Evolutionary conservation across 2,113 vertebrate genomes (phyloP).

Genomic region (Archilochus colubris): DNA sequence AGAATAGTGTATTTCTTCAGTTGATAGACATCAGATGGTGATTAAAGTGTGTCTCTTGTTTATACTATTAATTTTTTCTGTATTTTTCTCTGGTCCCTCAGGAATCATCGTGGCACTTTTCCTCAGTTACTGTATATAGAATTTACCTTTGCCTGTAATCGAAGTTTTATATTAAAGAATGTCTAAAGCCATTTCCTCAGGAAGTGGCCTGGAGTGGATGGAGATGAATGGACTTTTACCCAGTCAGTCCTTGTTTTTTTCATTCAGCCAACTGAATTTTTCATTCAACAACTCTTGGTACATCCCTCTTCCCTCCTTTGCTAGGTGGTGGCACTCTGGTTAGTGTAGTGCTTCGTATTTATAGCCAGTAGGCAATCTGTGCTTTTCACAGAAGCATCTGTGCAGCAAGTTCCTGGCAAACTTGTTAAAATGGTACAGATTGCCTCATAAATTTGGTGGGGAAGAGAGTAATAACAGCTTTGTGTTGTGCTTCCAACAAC

Average conservation of each 20-base stretch:
- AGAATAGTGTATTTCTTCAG: not conserved
- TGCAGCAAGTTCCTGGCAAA: not conserved
- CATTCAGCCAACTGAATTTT: not conserved
- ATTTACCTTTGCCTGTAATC: not conserved
- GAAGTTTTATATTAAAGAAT: not conserved
- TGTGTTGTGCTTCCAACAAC: not conserved
- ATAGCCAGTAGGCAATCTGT: not conserved
- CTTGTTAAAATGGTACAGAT: not conserved
- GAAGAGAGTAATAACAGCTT: not conserved
- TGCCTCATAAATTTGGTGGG: not conserved
- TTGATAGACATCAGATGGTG: slow-evolving; percentile 35
- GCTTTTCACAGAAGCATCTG: not conserved
- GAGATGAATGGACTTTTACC: not conserved
- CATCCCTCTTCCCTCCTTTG: not conserved
- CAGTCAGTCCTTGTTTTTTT: not conserved
- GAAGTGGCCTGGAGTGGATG: not conserved
- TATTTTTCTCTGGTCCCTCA: not conserved
- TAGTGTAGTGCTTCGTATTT: not conserved
- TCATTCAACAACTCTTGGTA: not conserved
- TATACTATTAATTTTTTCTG: not conserved
- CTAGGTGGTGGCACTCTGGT: not conserved
- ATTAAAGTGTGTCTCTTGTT: slow-evolving; percentile 14
- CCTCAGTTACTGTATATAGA: not conserved
- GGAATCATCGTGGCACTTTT: slow-evolving; percentile 3
- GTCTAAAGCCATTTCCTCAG: not conserved